These are phyloP conservation scores for Beris chalybata DNA, from an alignment of 2,888 invertebrate species.

Conservation along the genomic window DNA sequence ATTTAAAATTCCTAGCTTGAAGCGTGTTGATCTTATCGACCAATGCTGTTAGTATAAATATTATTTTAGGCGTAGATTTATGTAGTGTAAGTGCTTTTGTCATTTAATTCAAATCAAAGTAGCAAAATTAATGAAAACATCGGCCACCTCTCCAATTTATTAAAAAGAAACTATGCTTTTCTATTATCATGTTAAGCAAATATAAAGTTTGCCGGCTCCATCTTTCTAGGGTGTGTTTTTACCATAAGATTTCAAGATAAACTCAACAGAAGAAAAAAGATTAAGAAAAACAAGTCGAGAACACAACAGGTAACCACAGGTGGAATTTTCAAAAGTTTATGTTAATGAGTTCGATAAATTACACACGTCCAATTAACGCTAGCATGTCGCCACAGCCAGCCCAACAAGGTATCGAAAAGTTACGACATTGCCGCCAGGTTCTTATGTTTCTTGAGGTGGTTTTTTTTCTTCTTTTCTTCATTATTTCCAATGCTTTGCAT, in stretches of 20 bases:
- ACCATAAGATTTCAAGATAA: not conserved
- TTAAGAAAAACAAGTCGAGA: not conserved
- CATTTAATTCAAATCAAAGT: too few relatives aligned
- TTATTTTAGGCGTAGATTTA: too few relatives aligned
- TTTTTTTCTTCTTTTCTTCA: not conserved
- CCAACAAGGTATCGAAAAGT: slow-evolving; percentile 6
- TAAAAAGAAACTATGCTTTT: too few relatives aligned
- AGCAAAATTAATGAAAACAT: too few relatives aligned
- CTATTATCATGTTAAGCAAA: too few relatives aligned
- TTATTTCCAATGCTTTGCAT: not conserved
- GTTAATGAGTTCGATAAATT: slow-evolving; percentile 37
- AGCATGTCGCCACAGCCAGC: slow-evolving; percentile 3
- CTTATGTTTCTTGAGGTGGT: not conserved
- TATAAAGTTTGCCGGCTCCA: too few relatives aligned
- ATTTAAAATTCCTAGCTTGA: too few relatives aligned
- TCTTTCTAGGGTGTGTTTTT: too few relatives aligned
- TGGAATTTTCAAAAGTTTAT: slow-evolving; percentile 27
- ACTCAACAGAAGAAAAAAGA: not conserved
- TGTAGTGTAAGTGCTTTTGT: too few relatives aligned
- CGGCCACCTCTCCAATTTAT: too few relatives aligned
- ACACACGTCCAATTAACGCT: slow-evolving; percentile 36
- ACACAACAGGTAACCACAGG: not conserved
- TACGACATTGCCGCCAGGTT: not conserved
- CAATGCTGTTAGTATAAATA: too few relatives aligned
- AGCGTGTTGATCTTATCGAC: too few relatives aligned